phyloP scores from a whole-genome alignment of 2,888 invertebrate species.

The Lordiphosa andalusiaca region DNA sequence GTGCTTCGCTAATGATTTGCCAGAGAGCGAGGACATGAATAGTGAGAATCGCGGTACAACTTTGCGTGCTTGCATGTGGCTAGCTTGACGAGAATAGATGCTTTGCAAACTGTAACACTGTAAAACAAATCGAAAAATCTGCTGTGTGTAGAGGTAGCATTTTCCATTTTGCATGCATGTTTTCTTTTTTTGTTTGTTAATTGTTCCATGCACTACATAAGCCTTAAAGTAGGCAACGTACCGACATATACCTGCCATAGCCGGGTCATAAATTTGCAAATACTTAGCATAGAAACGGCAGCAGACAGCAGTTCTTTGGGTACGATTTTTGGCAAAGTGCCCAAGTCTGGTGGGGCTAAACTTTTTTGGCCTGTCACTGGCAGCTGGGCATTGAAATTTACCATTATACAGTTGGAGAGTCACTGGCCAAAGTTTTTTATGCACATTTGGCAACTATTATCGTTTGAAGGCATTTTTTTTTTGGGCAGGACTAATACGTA shows the following conservation, averaged over 20 bases:
- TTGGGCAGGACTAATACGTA: neutral
- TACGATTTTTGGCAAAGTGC: constrained; percentile 44
- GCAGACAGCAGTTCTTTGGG: too few species aligned
- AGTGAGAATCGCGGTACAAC: constrained; percentile 50
- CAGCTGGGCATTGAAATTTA: constrained; percentile 31
- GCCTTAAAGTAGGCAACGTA: constrained; percentile 23
- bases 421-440: constrained; percentile 39
- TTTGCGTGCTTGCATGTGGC: constrained; percentile 65
- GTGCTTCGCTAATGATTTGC: constrained; percentile 67
- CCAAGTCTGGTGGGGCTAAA: constrained; percentile 32
- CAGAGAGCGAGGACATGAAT: constrained; percentile 51
- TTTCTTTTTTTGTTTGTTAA: constrained; percentile 20
- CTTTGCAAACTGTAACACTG: constrained; percentile 37
- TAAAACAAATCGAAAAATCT: neutral
- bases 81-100: constrained; percentile 44
- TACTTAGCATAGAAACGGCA: constrained; percentile 54
- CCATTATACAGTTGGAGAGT: constrained; percentile 41
- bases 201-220: constrained; percentile 35
- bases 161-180: constrained; percentile 23
- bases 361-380: constrained; percentile 12
- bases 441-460: constrained; percentile 59
- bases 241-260: constrained; percentile 18
- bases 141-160: constrained; percentile 43
- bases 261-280: constrained; percentile 51
- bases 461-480: constrained; percentile 24